phyloP scores from a whole-genome alignment of 2,797 vertebrate species.

The Paguma larvata region DNA sequence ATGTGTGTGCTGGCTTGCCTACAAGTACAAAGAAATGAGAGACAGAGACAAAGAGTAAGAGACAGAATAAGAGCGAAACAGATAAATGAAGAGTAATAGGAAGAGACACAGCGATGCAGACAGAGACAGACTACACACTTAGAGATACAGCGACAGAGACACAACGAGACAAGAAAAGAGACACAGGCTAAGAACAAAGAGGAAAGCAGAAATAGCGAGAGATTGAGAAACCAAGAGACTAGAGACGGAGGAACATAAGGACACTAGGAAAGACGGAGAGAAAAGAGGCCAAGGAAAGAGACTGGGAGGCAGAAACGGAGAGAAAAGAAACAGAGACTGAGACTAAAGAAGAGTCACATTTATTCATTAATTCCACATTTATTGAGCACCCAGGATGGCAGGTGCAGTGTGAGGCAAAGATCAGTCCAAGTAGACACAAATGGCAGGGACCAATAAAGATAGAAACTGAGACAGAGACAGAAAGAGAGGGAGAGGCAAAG shows the following conservation, averaged over 20 bases:
- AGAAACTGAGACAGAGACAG: constrained; percentile 75
- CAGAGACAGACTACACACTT: background rate
- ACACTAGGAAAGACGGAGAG: background rate
- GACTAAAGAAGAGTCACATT: background rate
- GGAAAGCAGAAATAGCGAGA: background rate
- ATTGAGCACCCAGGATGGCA: background rate
- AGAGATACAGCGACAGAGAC: background rate
- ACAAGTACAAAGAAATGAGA: constrained; percentile 61
- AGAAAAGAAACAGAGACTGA: background rate
- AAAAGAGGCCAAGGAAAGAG: constrained; percentile 2
- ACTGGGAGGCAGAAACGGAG: constrained; percentile 74
- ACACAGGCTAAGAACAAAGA: background rate
- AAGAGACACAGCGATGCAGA: background rate
- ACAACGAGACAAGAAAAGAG: background rate
- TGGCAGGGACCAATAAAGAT: background rate
- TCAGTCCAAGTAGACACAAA: background rate
- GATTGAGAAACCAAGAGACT: background rate
- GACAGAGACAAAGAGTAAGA: background rate
- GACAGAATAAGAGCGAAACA: background rate
- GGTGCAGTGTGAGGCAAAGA: background rate
- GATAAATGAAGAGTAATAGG: background rate
- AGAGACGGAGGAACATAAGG: background rate
- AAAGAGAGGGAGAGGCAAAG: background rate
- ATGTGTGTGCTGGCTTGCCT: constrained; percentile 29
- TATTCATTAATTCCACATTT: constrained; percentile 17